Evolutionary conservation across 2,888 invertebrate species (phyloP).

Genomic region (Antitype chi): DNA sequence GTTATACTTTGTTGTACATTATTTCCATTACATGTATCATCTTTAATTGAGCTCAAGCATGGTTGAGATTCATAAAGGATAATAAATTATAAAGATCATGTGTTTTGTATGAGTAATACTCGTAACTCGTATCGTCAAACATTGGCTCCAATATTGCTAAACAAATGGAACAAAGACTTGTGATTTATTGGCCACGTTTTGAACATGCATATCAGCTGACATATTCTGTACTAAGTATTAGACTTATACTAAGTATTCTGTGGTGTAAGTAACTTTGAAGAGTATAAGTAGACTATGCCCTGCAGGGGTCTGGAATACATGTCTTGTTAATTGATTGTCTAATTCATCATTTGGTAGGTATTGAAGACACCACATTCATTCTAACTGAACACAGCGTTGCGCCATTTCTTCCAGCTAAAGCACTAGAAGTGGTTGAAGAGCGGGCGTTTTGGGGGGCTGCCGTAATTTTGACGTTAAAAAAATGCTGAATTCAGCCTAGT

Average conservation of each 20-base stretch:
- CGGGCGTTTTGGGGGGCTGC: too few relatives aligned
- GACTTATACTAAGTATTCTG: neutral
- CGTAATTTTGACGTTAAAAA: too few relatives aligned
- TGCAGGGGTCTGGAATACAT: neutral
- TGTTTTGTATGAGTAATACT: slow-evolving; percentile 46
- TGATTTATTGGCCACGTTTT: slow-evolving; percentile 13
- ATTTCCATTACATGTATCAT: slow-evolving; percentile 31
- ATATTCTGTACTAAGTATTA: neutral
- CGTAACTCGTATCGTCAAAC: slow-evolving; percentile 1
- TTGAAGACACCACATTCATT: too few relatives aligned
- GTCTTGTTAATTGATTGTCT: neutral
- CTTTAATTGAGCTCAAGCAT: slow-evolving; percentile 44
- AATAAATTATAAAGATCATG: slow-evolving; percentile 56
- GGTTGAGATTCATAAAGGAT: slow-evolving; percentile 45
- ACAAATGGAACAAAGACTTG: slow-evolving; percentile 13
- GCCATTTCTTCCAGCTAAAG: too few relatives aligned
- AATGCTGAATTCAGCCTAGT: too few relatives aligned
- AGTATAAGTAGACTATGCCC: neutral
- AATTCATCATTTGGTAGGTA: neutral
- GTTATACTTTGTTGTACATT: slow-evolving; percentile 10
- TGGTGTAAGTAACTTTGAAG: too few relatives aligned
- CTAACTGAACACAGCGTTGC: too few relatives aligned
- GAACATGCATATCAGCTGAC: neutral
- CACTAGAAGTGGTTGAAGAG: too few relatives aligned
- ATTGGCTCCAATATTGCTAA: slow-evolving; percentile 43